Percentiles rank a stretch among this genome's conserved stretches.
phyloP scores from a whole-genome alignment of 2,113 vertebrate genomes.

The Dromas ardeola region DNA sequence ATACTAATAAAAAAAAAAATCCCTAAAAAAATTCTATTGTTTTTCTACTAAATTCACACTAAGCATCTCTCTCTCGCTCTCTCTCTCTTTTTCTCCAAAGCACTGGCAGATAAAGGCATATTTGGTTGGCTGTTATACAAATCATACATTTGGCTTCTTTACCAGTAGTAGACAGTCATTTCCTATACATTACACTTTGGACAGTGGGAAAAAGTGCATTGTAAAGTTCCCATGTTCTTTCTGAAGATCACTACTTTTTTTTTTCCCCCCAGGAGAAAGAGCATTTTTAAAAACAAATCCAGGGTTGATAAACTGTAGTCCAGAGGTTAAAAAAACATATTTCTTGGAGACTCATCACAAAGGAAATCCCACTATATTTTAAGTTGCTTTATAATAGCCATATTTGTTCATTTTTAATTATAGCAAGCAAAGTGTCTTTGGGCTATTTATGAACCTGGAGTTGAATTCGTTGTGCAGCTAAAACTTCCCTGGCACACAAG shows the following conservation, averaged over 20 bases:
- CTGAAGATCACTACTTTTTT: neutral
- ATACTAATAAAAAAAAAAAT: neutral
- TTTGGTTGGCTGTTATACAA: neutral
- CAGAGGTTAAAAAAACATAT: neutral
- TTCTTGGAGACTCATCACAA: neutral
- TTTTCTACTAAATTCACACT: neutral
- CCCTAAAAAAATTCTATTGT: neutral
- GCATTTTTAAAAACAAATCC: slow-evolving; percentile 16
- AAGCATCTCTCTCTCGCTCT: neutral
- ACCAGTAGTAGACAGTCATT: neutral
- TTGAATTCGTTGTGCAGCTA: neutral
- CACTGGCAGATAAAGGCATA: neutral
- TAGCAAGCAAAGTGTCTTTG: neutral
- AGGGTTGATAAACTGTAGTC: neutral
- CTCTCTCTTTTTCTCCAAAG: neutral
- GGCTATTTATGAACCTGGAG: neutral
- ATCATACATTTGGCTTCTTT: neutral
- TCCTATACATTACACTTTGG: neutral
- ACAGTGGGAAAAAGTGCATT: neutral
- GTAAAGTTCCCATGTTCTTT: slow-evolving; percentile 1
- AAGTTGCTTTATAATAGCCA: neutral
- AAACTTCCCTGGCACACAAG: neutral
- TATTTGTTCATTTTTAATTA: neutral
- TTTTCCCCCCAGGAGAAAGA: neutral
- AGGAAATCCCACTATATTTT: neutral